phyloP scores from a whole-genome alignment of 2,113 vertebrate genomes.

The Poeciliopsis turrubarensis region DNA sequence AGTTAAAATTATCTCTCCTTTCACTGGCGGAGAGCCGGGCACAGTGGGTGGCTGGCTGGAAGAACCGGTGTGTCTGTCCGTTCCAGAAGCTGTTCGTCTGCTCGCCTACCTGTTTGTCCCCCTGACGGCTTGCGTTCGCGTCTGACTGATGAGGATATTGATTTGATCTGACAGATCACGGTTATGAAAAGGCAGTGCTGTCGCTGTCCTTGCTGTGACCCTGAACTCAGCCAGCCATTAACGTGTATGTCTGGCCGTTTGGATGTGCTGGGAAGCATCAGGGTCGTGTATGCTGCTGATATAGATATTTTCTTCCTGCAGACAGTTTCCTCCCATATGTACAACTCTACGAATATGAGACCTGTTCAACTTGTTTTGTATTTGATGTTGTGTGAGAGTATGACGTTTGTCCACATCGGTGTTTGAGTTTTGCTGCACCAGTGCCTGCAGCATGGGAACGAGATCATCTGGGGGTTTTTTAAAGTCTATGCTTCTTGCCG shows the following conservation, averaged over 20 bases:
- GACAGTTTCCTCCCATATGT: not conserved
- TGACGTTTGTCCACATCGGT: not conserved
- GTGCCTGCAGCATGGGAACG: not conserved
- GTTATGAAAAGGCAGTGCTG: constrained; percentile 34
- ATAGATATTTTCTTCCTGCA: not conserved
- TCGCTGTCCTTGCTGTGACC: constrained; percentile 52
- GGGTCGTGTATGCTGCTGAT: not conserved
- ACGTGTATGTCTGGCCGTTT: constrained; percentile 29
- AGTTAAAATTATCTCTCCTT: constrained; percentile 45
- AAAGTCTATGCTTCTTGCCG: not conserved
- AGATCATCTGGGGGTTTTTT: not conserved
- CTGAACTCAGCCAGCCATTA: constrained; percentile 40
- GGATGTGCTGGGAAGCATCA: constrained; percentile 3
- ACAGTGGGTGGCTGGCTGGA: constrained; percentile 57
- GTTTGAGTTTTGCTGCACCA: not conserved
- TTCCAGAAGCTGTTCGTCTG: constrained; percentile 17
- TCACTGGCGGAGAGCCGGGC: constrained; percentile 51
- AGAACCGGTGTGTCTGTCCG: constrained; percentile 36
- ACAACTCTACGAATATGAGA: not conserved
- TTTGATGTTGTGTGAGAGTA: not conserved
- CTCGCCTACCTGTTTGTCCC: constrained; percentile 36
- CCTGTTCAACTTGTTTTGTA: not conserved
- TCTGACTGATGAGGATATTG: constrained; percentile 56
- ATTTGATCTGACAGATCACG: constrained; percentile 42
- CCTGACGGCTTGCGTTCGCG: not conserved